A percentile compares a stretch with the other conserved stretches of the same genome.
phyloP scores from a whole-genome alignment of 2,888 invertebrate genomes.

The Sclerodermus sp. region DNA sequence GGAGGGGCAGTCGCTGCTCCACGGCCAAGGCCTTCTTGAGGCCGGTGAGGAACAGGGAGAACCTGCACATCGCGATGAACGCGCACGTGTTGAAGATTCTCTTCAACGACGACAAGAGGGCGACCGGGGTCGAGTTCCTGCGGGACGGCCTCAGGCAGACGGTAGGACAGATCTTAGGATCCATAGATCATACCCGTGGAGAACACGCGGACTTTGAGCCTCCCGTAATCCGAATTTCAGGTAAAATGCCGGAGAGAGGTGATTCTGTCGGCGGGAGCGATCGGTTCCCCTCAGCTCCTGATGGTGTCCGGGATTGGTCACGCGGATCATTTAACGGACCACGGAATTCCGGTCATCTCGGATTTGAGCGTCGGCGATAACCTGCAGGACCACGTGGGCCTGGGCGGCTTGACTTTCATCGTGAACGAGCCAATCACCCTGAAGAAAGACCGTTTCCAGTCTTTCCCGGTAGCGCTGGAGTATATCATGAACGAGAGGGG shows the following conservation, averaged over 20 bases:
- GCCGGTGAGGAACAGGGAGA: conserved; percentile 75
- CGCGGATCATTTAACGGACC: conserved; percentile 70
- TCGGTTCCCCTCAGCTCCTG: conserved; percentile 85
- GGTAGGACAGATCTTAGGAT: neutral
- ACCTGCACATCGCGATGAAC: conserved; percentile 78
- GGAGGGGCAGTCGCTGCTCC: conserved; percentile 82
- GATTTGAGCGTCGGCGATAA: conserved; percentile 81
- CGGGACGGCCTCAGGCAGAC: conserved; percentile 67
- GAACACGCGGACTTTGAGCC: conserved; percentile 34
- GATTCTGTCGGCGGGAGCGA: conserved; percentile 83
- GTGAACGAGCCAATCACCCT: conserved; percentile 80
- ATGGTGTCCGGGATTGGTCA: conserved; percentile 91
- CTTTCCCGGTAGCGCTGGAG: conserved; percentile 75
- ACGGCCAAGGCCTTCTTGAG: conserved; percentile 84
- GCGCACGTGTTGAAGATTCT: conserved; percentile 77
- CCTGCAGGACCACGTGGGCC: conserved; percentile 85
- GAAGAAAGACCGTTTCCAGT: conserved; percentile 76
- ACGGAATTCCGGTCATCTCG: conserved; percentile 73
- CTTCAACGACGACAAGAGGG: conserved; percentile 69
- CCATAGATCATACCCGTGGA: neutral
- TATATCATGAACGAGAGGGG: conserved; percentile 81
- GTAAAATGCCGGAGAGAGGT: conserved; percentile 77
- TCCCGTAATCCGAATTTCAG: neutral
- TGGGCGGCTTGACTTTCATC: conserved; percentile 82
- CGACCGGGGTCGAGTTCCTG: conserved; percentile 75